These are phyloP conservation scores for Nephrotoma appendiculata DNA, from an alignment of 2,888 invertebrate genomes.

Conservation along the genomic window DNA sequence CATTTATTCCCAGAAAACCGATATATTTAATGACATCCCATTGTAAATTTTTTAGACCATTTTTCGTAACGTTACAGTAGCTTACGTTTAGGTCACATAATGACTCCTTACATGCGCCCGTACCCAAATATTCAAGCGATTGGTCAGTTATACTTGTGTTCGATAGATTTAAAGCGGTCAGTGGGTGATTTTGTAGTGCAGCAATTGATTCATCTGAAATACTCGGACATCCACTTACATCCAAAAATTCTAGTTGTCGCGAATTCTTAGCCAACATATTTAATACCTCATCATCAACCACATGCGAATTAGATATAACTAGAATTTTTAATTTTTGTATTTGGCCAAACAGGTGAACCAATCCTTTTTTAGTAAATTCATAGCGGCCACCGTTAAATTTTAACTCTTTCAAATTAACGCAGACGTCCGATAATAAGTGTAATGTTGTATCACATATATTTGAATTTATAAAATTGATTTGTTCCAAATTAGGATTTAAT, in stretches of 20 bases:
- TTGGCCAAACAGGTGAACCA: constrained; percentile 20
- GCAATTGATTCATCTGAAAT: constrained; percentile 24
- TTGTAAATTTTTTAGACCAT: constrained; percentile 7
- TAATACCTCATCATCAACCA: constrained; percentile 30
- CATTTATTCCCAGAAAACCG: constrained; percentile 9
- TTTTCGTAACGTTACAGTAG: constrained; percentile 9
- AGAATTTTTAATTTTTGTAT: constrained; percentile 19
- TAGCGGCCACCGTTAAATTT: constrained; percentile 5
- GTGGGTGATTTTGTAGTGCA: constrained; percentile 19
- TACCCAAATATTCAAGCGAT: constrained; percentile 9
- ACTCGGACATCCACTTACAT: constrained; percentile 22
- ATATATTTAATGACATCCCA: constrained; percentile 10
- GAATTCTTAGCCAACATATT: constrained; percentile 24
- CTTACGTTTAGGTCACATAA: constrained; percentile 13
- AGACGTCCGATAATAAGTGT: not conserved
- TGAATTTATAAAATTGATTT: constrained; percentile 8
- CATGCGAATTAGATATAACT: constrained; percentile 20
- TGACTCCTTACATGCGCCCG: constrained; percentile 9
- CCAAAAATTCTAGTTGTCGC: constrained; percentile 20
- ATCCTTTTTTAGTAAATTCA: constrained; percentile 16
- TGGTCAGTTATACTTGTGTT: constrained; percentile 20
- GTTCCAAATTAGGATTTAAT: constrained; percentile 7
- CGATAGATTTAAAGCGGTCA: constrained; percentile 25
- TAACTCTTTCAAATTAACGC: constrained; percentile 5
- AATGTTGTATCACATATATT: constrained; percentile 8